These are phyloP conservation scores for Rhegmatorhina hoffmannsi DNA, from an alignment of 2,113 vertebrate species.

Conservation along the genomic window DNA sequence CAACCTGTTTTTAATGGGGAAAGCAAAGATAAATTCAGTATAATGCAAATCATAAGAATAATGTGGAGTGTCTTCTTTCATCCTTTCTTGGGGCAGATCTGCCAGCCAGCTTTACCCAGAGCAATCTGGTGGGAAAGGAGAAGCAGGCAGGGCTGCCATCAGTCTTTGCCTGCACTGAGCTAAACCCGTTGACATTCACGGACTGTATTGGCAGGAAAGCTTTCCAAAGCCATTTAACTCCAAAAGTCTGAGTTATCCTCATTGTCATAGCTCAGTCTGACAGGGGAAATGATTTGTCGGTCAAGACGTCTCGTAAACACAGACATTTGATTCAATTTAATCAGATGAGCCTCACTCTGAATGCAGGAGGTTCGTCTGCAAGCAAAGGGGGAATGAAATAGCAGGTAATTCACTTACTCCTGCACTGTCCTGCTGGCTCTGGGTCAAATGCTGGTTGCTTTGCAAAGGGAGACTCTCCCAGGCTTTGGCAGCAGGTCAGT, in stretches of 20 bases:
- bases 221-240: conserved; percentile 33
- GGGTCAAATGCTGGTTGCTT: background rate
- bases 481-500: background rate
- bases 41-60: background rate
- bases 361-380: background rate
- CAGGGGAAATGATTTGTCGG: conserved; percentile 13
- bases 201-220: conserved; percentile 5
- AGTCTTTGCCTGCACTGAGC: background rate
- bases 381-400: conserved; percentile 11
- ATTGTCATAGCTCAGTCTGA: background rate
- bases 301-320: conserved; percentile 25
- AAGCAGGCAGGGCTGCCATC: conserved; percentile 13
- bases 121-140: background rate
- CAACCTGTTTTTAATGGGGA: background rate
- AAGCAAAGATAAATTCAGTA: background rate
- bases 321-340: conserved; percentile 14
- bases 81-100: background rate
- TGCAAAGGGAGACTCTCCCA: background rate
- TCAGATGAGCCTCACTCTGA: background rate
- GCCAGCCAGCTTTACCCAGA: background rate
- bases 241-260: conserved; percentile 36
- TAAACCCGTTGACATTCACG: background rate
- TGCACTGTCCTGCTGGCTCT: background rate
- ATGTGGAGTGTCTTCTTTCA: background rate
- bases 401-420: background rate